Evolutionary conservation across 2,797 vertebrate genomes (phyloP), one percentile per base, ranked within the genome.

Genomic region (Nyctalus aviator): DNA sequence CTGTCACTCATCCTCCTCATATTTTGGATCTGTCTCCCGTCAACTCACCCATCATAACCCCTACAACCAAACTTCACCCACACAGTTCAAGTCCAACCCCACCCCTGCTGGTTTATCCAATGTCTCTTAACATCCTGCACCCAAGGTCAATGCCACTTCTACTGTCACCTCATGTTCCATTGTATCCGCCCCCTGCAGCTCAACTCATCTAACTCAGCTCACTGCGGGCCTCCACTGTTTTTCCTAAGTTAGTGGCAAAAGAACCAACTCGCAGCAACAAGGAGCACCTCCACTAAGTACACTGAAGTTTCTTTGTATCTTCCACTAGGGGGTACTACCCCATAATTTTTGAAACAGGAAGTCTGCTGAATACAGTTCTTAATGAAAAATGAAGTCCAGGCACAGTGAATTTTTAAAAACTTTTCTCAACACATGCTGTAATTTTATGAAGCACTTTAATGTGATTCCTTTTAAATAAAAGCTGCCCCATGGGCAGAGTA

Each of bases 391-490:
- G 95, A 98, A 95, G 90, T 88, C 96, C 97, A 97, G 96, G 92
- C 94, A 85, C 89, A 76, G 78, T 32, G 78, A 90, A 94, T 82
- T 97, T 96, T 96, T 30, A 30, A 93, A 95, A 97, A 94, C 94
- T 97, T 97, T 97, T 97, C 97, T 98, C 97, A 98, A 97, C 97
- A 97, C 97, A 97, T 98, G 97, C 95, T 97, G 97, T 98, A 98
- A 98, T 98, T 98, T 98, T 98, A 98, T 97, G 97, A 97, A 97
- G 95, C 32, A 0, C 87, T 98, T 98, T 98, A 98, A 98, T 97
- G 97, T 98, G 97, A 97, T 97, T 98, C 97, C 97, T 96, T 97
- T 97, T 96, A 95, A 98, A 96, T 97, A 95, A 96, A 97, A 98
- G 92, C 89, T 97, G 96, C 92, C 96, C 88, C 96, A 88, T 76